These are phyloP conservation scores for Troides aeacus DNA, from an alignment of 2,888 invertebrate species.

Conservation along the genomic window DNA sequence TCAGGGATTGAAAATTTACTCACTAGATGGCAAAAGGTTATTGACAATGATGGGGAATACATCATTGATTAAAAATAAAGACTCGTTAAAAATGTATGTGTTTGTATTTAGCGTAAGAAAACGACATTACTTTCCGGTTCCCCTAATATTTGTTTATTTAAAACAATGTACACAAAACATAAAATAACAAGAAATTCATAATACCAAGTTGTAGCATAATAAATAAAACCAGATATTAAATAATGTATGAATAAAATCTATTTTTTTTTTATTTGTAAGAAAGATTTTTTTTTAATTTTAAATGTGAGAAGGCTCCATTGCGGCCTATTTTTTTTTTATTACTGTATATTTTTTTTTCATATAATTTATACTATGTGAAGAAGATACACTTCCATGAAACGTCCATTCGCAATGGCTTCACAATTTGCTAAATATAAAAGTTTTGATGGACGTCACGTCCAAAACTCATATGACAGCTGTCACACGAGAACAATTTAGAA, in stretches of 20 bases:
- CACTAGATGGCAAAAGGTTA: too few species aligned
- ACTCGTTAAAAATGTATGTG: too few species aligned
- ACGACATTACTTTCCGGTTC: too few species aligned
- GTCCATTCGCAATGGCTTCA: constrained; percentile 4
- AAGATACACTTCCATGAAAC: neutral
- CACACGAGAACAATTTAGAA: constrained; percentile 38
- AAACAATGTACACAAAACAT: neutral
- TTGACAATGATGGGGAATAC: too few species aligned
- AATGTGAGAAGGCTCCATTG: neutral
- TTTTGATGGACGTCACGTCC: constrained; percentile 33
- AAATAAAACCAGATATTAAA: too few species aligned
- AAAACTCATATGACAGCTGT: constrained; percentile 43
- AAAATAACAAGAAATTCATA: neutral
- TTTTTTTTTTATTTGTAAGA: too few species aligned
- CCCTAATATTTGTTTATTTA: too few species aligned
- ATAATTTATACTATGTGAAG: neutral
- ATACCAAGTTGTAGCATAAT: neutral
- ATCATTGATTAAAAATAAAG: too few species aligned
- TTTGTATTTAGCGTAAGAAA: too few species aligned
- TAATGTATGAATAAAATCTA: too few species aligned
- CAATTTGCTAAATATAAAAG: constrained; percentile 15
- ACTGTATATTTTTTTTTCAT: too few species aligned
- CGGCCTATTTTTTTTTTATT: neutral
- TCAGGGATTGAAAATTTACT: too few species aligned
- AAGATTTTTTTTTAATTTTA: neutral